Conservation (phyloP, 2,888 invertebrate genomes). For the Lordiphosa andalusiaca region DNA sequence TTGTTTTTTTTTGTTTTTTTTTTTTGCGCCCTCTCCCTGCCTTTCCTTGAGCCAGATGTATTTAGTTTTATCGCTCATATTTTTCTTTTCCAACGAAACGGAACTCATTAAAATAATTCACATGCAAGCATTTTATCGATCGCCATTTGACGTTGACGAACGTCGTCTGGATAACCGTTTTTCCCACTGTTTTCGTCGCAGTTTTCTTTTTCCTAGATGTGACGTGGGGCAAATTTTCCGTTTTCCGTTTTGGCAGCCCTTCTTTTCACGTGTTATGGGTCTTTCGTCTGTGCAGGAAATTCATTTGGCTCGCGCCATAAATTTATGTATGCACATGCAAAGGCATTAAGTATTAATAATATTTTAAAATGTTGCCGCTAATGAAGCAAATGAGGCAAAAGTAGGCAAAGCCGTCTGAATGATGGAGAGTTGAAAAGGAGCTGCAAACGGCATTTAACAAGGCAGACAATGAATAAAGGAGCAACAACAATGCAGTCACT, state of each 20-base stretch:
- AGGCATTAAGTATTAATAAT: constrained; percentile 70
- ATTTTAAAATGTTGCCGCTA: constrained; percentile 67
- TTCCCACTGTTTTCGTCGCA: constrained; percentile 33
- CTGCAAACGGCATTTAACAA: constrained; percentile 40
- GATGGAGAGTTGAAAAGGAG: constrained; percentile 24
- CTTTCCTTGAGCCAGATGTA: constrained; percentile 49
- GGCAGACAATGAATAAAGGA: constrained; percentile 30
- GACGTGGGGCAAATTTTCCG: constrained; percentile 62
- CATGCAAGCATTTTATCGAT: constrained; percentile 72
- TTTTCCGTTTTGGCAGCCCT: constrained; percentile 56
- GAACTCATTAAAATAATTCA: constrained; percentile 75
- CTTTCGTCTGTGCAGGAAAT: constrained; percentile 64
- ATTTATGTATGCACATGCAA: constrained; percentile 46
- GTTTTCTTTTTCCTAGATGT: constrained; percentile 49
- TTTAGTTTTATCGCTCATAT: constrained; percentile 71
- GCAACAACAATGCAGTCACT: constrained; percentile 19
- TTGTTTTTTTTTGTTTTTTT: constrained; percentile 14
- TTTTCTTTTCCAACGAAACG: constrained; percentile 71
- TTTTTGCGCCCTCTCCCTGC: constrained; percentile 7
- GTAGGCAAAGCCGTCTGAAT: constrained; percentile 13
- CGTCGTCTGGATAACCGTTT: constrained; percentile 56
- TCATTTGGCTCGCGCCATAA: constrained; percentile 59
- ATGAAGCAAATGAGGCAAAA: constrained; percentile 53
- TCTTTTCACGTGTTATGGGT: constrained; percentile 47
- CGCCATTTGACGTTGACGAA: constrained; percentile 72